Conservation (phyloP, 1,140 invertebrate genomes). For the Conus ventricosus region DNA sequence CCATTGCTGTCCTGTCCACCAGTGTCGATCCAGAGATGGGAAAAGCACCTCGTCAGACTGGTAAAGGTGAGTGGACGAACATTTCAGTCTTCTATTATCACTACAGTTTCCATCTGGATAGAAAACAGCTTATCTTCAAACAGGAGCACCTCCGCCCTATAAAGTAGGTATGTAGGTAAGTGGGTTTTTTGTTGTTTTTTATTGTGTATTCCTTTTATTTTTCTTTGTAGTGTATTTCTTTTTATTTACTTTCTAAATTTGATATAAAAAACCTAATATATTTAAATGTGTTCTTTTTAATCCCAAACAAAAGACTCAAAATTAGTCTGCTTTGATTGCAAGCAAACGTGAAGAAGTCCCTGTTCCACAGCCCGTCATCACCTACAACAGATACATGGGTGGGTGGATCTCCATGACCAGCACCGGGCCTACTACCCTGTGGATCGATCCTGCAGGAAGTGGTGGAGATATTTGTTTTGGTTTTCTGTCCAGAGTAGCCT, state of each 20-base stretch:
- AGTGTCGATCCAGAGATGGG: neutral
- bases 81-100: neutral
- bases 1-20: neutral
- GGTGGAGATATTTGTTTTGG: slow-evolving; percentile 21
- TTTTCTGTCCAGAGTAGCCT: slow-evolving; percentile 3
- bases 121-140: too few relatives aligned
- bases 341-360: neutral
- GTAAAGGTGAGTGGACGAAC: neutral
- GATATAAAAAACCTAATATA: too few relatives aligned
- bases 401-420: neutral
- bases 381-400: slow-evolving; percentile 14
- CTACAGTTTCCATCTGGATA: too few relatives aligned
- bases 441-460: neutral
- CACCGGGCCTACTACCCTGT: slow-evolving; percentile 17
- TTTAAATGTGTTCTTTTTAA: too few relatives aligned
- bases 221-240: too few relatives aligned
- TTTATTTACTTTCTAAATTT: neutral
- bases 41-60: neutral
- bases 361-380: slow-evolving; percentile 2
- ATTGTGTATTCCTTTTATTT: neutral
- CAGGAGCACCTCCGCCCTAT: too few relatives aligned
- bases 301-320: too few relatives aligned
- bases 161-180: too few relatives aligned
- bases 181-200: neutral
- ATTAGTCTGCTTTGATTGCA: neutral